phyloP scores from a whole-genome alignment of 2,797 vertebrate genomes.

The Epinephelus awoara region DNA sequence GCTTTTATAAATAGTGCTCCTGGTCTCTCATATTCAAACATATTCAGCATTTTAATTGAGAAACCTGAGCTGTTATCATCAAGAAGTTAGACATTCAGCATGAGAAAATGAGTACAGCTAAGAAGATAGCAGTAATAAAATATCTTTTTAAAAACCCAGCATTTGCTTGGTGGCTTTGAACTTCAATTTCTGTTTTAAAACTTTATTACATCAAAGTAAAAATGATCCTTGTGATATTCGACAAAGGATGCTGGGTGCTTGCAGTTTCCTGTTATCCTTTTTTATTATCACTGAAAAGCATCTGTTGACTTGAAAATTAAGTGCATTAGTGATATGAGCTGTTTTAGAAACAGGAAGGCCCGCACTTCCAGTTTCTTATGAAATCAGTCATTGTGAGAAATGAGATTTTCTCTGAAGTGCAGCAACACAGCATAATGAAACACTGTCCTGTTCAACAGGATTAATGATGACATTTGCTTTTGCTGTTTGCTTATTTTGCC shows the following conservation, averaged over 20 bases:
- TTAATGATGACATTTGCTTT: not conserved
- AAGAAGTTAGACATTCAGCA: not conserved
- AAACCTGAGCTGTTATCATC: not conserved
- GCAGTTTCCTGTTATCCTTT: constrained; percentile 30
- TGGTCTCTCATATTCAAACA: constrained; percentile 7
- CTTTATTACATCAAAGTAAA: not conserved
- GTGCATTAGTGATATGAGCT: not conserved
- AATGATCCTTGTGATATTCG: not conserved
- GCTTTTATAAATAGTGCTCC: not conserved
- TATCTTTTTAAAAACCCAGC: not conserved
- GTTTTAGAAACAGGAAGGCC: constrained; percentile 66
- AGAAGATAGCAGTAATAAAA: not conserved
- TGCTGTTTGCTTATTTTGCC: not conserved
- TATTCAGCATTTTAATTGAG: not conserved
- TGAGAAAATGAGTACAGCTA: not conserved
- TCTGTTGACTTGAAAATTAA: constrained; percentile 31
- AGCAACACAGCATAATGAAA: not conserved
- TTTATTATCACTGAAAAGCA: constrained; percentile 27
- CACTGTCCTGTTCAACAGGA: not conserved
- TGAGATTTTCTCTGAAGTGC: constrained; percentile 43
- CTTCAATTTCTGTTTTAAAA: too few relatives aligned
- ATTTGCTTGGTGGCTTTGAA: not conserved
- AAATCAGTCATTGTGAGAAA: constrained; percentile 62
- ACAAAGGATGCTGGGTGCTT: not conserved
- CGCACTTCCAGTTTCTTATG: constrained; percentile 61